These are phyloP conservation scores for Coreoperca whiteheadi DNA, from an alignment of 2,113 vertebrate species.

Conservation along the genomic window DNA sequence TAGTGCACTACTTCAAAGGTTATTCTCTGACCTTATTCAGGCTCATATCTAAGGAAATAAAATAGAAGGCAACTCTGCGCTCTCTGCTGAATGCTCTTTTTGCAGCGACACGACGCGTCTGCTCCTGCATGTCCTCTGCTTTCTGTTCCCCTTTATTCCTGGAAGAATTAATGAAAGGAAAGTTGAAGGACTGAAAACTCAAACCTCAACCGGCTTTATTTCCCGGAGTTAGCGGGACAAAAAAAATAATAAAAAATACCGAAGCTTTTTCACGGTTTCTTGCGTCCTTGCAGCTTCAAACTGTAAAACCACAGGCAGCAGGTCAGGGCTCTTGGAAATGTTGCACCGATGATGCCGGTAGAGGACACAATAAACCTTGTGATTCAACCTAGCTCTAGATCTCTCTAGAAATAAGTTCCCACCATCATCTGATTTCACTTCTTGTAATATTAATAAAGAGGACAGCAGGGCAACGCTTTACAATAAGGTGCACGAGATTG, in stretches of 20 bases:
- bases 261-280: slow-evolving; percentile 16
- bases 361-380: no score
- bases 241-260: background rate
- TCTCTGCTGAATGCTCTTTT: slow-evolving; percentile 65
- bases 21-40: slow-evolving; percentile 78
- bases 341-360: no score
- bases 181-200: slow-evolving; percentile 57
- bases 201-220: slow-evolving; percentile 28
- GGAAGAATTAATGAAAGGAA: slow-evolving; percentile 61
- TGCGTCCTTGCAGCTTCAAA: slow-evolving; percentile 16
- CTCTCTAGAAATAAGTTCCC: no score
- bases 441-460: no score
- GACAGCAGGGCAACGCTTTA: no score
- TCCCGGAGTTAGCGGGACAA: slow-evolving; percentile 4
- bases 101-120: slow-evolving; percentile 15
- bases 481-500: no score
- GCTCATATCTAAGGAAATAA: slow-evolving; percentile 73
- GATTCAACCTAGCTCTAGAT: no score
- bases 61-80: slow-evolving; percentile 58
- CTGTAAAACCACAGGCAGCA: slow-evolving; percentile 1
- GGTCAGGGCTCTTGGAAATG: slow-evolving; percentile 5
- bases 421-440: no score
- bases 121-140: slow-evolving; percentile 39
- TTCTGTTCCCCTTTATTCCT: slow-evolving; percentile 31
- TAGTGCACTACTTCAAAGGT: slow-evolving; percentile 73